phyloP scores from a whole-genome alignment of 2,113 vertebrate species.

The Gymnorhina tibicen region DNA sequence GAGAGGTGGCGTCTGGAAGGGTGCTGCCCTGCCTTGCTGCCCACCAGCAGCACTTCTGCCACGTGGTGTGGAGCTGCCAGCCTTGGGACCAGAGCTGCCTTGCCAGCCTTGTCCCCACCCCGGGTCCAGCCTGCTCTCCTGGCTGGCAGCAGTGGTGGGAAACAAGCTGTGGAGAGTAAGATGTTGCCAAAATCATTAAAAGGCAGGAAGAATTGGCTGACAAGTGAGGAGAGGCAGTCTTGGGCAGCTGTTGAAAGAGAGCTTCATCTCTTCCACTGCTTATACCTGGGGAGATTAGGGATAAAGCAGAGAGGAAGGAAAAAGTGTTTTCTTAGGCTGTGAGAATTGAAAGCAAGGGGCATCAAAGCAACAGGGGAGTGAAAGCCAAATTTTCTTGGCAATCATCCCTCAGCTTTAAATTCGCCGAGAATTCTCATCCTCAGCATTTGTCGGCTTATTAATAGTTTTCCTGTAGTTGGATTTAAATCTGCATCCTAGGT shows the following conservation, averaged over 20 bases:
- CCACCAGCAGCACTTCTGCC: not conserved
- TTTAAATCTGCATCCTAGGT: constrained; percentile 34
- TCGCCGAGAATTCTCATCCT: constrained; percentile 9
- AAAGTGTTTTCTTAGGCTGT: constrained; percentile 13
- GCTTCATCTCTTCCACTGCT: constrained; percentile 2
- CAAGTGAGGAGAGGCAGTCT: constrained; percentile 2
- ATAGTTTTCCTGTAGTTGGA: constrained; percentile 33
- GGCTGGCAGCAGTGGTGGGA: constrained; percentile 20
- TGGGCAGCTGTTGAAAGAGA: constrained; percentile 40
- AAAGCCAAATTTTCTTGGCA: constrained; percentile 60
- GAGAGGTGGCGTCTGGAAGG: not conserved
- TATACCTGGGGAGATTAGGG: constrained; percentile 32
- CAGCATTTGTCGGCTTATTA: constrained; percentile 14
- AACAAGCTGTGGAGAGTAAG: not conserved
- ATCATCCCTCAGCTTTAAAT: constrained; percentile 38
- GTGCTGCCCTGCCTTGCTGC: not conserved
- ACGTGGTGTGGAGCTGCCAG: not conserved
- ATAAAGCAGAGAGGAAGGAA: not conserved
- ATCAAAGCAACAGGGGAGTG: constrained; percentile 24
- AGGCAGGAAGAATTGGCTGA: constrained; percentile 32
- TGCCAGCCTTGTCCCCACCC: not conserved
- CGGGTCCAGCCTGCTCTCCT: not conserved
- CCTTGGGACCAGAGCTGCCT: not conserved
- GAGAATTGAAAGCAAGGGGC: not conserved
- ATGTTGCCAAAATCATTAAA: constrained; percentile 22